A percentile compares a stretch with the other conserved stretches of the same genome.
These are phyloP conservation scores for Menura novaehollandiae DNA, from an alignment of 2,113 vertebrate species.

Conservation along the genomic window DNA sequence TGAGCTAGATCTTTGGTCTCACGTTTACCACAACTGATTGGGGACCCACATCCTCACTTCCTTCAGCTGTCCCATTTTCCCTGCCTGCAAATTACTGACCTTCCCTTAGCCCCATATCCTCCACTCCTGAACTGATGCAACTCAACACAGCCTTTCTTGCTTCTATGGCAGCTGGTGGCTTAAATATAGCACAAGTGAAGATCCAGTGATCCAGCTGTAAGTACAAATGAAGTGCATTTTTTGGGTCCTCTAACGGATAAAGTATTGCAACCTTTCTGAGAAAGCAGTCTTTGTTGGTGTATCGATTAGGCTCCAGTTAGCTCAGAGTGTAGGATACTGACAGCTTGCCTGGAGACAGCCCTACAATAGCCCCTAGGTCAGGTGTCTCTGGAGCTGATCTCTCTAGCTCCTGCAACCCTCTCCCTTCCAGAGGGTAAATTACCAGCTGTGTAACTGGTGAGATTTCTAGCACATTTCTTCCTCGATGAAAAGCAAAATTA, in stretches of 20 bases:
- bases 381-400: neutral
- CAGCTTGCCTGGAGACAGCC: neutral
- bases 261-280: neutral
- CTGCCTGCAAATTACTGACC: neutral
- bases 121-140: neutral
- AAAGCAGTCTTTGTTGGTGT: neutral
- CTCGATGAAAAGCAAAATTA: neutral
- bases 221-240: neutral
- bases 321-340: neutral
- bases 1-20: neutral
- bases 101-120: neutral
- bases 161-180: neutral
- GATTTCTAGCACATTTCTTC: neutral
- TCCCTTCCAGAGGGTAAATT: neutral
- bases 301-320: neutral
- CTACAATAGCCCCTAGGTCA: neutral
- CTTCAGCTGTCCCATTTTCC: neutral
- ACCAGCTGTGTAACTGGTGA: neutral
- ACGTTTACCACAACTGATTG: neutral
- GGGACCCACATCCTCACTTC: neutral
- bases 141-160: neutral
- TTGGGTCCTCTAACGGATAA: neutral
- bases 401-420: neutral
- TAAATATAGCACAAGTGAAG: neutral
- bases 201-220: neutral